Conservation (phyloP, 2,113 vertebrate genomes). For the Nerophis ophidion region DNA sequence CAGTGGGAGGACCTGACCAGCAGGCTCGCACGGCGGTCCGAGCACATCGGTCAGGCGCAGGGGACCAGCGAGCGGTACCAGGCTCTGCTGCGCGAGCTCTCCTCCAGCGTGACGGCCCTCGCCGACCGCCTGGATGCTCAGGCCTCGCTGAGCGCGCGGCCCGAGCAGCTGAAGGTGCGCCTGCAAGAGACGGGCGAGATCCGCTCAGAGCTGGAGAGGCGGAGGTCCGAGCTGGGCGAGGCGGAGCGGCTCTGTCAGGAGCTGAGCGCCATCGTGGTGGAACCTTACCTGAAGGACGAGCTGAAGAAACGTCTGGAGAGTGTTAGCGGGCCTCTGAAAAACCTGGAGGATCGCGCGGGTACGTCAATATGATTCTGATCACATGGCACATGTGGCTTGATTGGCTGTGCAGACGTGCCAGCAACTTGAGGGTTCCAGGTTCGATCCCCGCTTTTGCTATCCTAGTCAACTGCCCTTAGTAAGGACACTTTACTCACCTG, state of each 20-base stretch:
- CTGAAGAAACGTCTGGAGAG: slow-evolving; percentile 86
- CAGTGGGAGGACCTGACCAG: slow-evolving; percentile 86
- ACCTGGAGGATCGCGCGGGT: slow-evolving; percentile 93
- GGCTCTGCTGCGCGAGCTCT: slow-evolving; percentile 78
- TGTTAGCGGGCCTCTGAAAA: slow-evolving; percentile 82
- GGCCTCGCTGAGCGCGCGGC: slow-evolving; percentile 84
- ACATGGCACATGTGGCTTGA: no score
- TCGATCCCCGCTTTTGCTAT: no score
- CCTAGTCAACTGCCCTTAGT: no score
- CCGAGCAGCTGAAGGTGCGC: slow-evolving; percentile 85
- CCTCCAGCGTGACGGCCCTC: slow-evolving; percentile 77
- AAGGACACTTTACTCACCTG: no score
- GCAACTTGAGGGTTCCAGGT: no score
- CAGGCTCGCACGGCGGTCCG: slow-evolving; percentile 80
- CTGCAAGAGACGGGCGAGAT: slow-evolving; percentile 93
- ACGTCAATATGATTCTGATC: slow-evolving; percentile 13
- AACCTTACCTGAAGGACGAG: slow-evolving; percentile 94
- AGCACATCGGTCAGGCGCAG: slow-evolving; percentile 86
- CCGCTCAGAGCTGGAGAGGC: slow-evolving; percentile 85
- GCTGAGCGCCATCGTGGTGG: slow-evolving; percentile 85
- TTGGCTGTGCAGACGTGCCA: no score
- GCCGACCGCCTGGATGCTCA: slow-evolving; percentile 80
- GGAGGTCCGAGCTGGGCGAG: slow-evolving; percentile 76
- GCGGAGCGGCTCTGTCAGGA: slow-evolving; percentile 83
- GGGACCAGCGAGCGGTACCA: slow-evolving; percentile 88